Percentiles rank a stretch among this genome's conserved stretches.
Evolutionary conservation across 2,797 vertebrate genomes (phyloP).

Genomic region (Fistularia tabacaria): DNA sequence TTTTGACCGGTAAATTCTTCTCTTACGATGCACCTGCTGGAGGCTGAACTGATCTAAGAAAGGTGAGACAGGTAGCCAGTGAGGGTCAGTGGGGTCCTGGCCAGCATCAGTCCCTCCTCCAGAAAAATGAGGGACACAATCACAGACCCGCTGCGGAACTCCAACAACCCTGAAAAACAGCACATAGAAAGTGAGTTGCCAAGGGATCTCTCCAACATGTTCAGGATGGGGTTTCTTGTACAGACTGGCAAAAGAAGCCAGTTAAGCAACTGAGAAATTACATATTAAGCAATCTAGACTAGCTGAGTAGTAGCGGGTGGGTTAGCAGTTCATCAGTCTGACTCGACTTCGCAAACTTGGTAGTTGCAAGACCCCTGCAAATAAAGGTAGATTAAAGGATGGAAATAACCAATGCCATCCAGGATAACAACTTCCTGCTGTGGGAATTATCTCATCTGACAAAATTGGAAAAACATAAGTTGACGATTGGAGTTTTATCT

Average conservation of each 20-base stretch:
- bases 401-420: no score
- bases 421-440: no score
- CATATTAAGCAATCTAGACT: constrained; percentile 22
- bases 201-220: no score
- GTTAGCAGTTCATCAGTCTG: constrained; percentile 18
- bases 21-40: constrained; percentile 17
- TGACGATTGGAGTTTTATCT: no score
- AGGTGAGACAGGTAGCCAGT: constrained; percentile 28
- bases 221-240: background rate
- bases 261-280: background rate
- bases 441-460: no score
- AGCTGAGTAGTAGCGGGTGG: constrained; percentile 31
- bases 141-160: constrained; percentile 8
- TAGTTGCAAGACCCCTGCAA: no score
- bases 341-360: constrained; percentile 9
- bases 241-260: constrained; percentile 3
- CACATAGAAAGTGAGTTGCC: background rate
- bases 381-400: no score
- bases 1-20: constrained; percentile 32
- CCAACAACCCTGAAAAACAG: constrained; percentile 18
- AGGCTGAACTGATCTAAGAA: constrained; percentile 24
- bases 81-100: constrained; percentile 43
- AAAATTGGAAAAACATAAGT: no score
- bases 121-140: constrained; percentile 26
- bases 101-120: constrained; percentile 65